Conservation (phyloP, 1,140 invertebrate genomes). For the Nephotettix cincticeps region DNA sequence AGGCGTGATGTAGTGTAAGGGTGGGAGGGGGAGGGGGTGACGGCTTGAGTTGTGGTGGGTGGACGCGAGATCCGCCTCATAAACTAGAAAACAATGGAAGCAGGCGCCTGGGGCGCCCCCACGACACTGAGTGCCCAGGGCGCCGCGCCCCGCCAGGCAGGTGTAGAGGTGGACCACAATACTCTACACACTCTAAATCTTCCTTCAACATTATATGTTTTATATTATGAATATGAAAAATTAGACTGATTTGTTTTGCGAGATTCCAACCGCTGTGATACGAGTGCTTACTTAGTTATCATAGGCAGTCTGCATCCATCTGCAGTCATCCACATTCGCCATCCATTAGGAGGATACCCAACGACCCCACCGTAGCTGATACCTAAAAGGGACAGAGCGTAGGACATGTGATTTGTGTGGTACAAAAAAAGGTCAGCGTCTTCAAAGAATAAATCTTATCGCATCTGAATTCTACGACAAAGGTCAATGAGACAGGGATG, state of each 20-base stretch:
- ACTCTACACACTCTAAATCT: no score
- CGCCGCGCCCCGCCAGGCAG: not conserved
- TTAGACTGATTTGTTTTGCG: no score
- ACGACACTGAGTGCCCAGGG: not conserved
- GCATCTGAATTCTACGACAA: slow-evolving; percentile 16
- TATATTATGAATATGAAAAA: no score
- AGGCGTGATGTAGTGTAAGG: not conserved
- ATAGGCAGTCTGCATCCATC: no score
- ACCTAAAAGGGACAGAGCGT: slow-evolving; percentile 6
- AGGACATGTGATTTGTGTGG: not conserved
- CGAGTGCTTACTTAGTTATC: no score
- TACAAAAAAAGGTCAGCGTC: slow-evolving; percentile 9
- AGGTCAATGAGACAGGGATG: slow-evolving; percentile 4
- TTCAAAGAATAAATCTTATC: not conserved
- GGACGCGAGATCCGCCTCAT: slow-evolving; percentile 3
- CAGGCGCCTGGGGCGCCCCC: not conserved
- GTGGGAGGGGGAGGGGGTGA: not conserved
- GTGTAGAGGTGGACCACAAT: no score
- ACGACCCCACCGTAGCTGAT: no score
- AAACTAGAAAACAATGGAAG: slow-evolving; percentile 2
- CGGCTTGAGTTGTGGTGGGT: slow-evolving; percentile 8
- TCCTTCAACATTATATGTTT: no score
- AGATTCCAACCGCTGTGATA: no score
- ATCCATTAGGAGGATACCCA: no score
- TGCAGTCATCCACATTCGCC: no score